Evolutionary conservation across 2,888 invertebrate genomes (phyloP), one percentile per base, ranked within the genome.

Genomic region (Endotricha flammealis): DNA sequence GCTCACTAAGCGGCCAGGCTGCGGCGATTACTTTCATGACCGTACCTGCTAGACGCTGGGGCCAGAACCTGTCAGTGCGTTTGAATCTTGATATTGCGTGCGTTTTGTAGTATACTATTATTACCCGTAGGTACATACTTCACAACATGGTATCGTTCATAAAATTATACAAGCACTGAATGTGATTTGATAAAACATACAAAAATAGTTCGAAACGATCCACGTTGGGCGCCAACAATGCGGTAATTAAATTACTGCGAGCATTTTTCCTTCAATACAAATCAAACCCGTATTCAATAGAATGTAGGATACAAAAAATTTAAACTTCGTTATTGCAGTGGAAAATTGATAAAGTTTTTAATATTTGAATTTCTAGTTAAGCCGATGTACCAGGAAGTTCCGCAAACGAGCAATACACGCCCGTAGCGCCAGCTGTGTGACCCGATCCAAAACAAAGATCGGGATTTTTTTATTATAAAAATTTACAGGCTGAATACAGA

Each of bases 241-340:
- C n/a, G n/a, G n/a, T n/a, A n/a, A n/a, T 32, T 41, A 38, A 38
- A 41, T 41, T 41, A n/a, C n/a, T n/a, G 32, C 38, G 34, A 32
- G 29, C 38, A 38, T 38, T 38, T 29, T 39, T 29, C 24, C 6
- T 20, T 20, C 20, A 8, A 30, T 30, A n/a, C 2, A 20, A 31
- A 31, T 35, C 22, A 8, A 29, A 29, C 7, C 20, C 6, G 7
- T 8, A 20, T 20, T 20, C 3, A 20, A 20, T 20, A 20, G 20
- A 20, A 20, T 7, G 20, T 4, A 7, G 20, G 20, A 20, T 4
- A 20, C n/a, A 20, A 20, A 20, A 20, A 20, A 6, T 16, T 16
- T 6, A 16, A 16, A 16, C 6, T 20, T n/a, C 6, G n/a, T 4
- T 20, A 8, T 20, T 20, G 20, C 2, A 6, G 3, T 20, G 20